Conservation (phyloP, 2,113 vertebrate genomes). For the Siphamia tubifer region DNA sequence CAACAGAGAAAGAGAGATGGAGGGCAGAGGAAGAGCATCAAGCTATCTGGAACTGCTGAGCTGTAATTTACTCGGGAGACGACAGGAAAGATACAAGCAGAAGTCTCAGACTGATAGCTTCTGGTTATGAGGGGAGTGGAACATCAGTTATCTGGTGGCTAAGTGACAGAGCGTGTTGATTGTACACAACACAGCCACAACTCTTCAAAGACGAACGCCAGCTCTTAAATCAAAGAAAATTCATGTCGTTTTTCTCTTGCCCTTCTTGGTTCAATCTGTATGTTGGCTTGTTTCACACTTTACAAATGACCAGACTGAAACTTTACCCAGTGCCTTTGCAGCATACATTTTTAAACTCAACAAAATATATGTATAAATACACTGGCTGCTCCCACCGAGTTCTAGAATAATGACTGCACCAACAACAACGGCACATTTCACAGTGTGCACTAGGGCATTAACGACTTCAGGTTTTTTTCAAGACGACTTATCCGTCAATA, state of each 20-base stretch:
- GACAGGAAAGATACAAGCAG: constrained; percentile 71
- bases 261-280: constrained; percentile 53
- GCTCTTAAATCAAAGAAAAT: constrained; percentile 77
- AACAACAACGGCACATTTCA: not conserved
- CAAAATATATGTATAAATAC: not conserved
- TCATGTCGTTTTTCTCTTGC: constrained; percentile 58
- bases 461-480: too few species aligned
- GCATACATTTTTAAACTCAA: constrained; percentile 17
- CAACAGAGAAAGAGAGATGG: constrained; percentile 44
- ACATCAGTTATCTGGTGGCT: constrained; percentile 79
- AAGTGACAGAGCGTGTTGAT: constrained; percentile 78
- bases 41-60: constrained; percentile 69
- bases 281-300: constrained; percentile 56
- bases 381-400: not conserved
- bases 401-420: not conserved
- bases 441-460: too few species aligned
- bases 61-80: constrained; percentile 79
- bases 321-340: not conserved
- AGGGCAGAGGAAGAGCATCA: constrained; percentile 56
- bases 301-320: constrained; percentile 40
- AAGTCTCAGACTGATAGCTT: constrained; percentile 77
- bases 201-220: constrained; percentile 59
- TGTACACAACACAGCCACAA: constrained; percentile 71
- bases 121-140: constrained; percentile 77
- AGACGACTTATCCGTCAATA: too few species aligned